Evolutionary conservation across 2,113 vertebrate genomes (phyloP).

Genomic region (Oryzias melastigma): DNA sequence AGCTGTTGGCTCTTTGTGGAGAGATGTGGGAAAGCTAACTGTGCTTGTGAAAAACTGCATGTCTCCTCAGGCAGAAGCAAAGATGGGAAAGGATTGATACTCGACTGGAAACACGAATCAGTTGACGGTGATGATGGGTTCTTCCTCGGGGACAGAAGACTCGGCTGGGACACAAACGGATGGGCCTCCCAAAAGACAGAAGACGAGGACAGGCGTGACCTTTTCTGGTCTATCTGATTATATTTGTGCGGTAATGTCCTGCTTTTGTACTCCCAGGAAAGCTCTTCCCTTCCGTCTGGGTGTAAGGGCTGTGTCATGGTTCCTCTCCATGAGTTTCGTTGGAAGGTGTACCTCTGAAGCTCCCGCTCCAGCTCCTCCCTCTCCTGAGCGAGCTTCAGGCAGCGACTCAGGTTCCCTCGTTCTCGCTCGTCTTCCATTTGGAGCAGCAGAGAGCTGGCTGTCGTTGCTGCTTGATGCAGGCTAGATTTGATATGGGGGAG

Average conservation of each 20-base stretch:
- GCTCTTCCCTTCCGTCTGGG: conserved; percentile 6
- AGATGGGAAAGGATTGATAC: conserved; percentile 3
- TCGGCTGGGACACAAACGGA: conserved; percentile 46
- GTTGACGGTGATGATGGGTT: conserved; percentile 3
- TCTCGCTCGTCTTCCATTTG: conserved; percentile 82
- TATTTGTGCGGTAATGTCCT: conserved; percentile 48
- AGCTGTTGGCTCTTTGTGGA: conserved; percentile 45
- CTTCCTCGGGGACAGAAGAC: conserved; percentile 18
- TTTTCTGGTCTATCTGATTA: conserved; percentile 29
- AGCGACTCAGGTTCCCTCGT: conserved; percentile 75
- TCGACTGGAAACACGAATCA: conserved; percentile 19
- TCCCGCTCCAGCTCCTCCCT: conserved; percentile 75
- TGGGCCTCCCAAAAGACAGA: conserved; percentile 55
- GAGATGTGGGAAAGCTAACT: conserved; percentile 50
- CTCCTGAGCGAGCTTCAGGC: conserved; percentile 74
- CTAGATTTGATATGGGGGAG: conserved; percentile 59
- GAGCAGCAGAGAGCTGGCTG: conserved; percentile 72
- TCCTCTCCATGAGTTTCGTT: conserved; percentile 31
- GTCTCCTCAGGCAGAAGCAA: conserved; percentile 19
- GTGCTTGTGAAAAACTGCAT: conserved; percentile 26
- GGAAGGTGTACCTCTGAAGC: conserved; percentile 61
- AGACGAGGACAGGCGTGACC: conserved; percentile 34
- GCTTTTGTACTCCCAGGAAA: conserved; percentile 52
- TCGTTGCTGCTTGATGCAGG: conserved; percentile 32
- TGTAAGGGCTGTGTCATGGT: conserved; percentile 12